Conservation (phyloP, 1,140 invertebrate species). For the Nasonia giraulti region DNA sequence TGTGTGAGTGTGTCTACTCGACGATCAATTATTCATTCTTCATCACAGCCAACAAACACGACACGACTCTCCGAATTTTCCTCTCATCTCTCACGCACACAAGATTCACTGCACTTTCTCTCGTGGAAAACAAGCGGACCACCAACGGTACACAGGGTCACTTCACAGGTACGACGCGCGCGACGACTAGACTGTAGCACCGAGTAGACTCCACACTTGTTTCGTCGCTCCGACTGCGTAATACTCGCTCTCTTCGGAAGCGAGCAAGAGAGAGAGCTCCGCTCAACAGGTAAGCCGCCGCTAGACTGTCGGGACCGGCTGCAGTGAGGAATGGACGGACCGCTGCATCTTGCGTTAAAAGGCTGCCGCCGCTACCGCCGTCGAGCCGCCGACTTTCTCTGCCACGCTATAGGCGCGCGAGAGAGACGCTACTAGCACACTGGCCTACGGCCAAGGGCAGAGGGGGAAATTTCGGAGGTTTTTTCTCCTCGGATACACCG, state of each 20-base stretch:
- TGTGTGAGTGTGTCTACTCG: too few species aligned
- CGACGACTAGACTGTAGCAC: background rate
- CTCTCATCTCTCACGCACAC: background rate
- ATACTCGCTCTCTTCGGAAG: background rate
- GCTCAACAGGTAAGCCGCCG: conserved; percentile 33
- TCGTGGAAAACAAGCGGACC: background rate
- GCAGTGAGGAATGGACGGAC: background rate
- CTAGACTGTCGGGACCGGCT: background rate
- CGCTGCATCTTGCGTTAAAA: conserved; percentile 12
- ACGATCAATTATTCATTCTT: background rate
- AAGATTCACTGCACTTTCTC: background rate
- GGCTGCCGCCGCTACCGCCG: background rate
- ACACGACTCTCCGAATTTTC: background rate
- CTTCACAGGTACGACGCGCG: background rate
- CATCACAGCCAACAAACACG: background rate
- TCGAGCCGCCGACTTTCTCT: conserved; percentile 25
- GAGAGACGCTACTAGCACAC: conserved; percentile 7
- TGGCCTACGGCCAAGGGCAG: conserved; percentile 59
- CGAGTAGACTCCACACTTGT: background rate
- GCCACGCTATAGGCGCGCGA: background rate
- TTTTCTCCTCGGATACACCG: background rate
- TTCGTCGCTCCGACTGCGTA: background rate
- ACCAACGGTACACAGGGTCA: background rate
- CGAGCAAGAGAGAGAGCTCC: background rate
- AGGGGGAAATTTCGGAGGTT: background rate